Conservation (phyloP, 2,797 vertebrate species). For the Esox masquinongy region DNA sequence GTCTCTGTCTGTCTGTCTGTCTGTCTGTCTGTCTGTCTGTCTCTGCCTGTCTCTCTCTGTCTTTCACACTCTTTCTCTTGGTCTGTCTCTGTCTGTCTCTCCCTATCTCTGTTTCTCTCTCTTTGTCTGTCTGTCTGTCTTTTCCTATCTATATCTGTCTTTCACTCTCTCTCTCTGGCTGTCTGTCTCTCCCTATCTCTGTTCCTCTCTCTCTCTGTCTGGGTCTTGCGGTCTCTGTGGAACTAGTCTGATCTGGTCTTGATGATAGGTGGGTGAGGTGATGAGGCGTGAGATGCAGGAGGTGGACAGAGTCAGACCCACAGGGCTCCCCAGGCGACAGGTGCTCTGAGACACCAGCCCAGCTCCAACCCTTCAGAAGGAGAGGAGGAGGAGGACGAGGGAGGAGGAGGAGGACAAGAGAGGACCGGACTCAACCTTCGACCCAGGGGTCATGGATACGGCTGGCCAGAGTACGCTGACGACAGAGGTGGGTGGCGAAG, state of each 20-base stretch:
- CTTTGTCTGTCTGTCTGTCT: neutral
- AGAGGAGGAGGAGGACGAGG: slow-evolving; percentile 28
- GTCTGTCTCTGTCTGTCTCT: too few species aligned
- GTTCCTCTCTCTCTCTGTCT: neutral
- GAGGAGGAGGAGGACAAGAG: neutral
- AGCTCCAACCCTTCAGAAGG: slow-evolving; percentile 33
- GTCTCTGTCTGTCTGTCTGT: neutral
- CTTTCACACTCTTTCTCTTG: too few species aligned
- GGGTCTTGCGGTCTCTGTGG: neutral
- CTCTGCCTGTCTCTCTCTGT: neutral
- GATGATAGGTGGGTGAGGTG: slow-evolving; percentile 62
- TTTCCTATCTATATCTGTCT: neutral
- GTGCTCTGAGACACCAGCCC: slow-evolving; percentile 39
- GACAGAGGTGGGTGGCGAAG: slow-evolving; percentile 45
- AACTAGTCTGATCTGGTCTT: slow-evolving; percentile 72
- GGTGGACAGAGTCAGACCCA: slow-evolving; percentile 56
- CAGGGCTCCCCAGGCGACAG: slow-evolving; percentile 50
- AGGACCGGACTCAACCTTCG: neutral
- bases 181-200: neutral
- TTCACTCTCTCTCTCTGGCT: neutral
- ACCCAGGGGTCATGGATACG: slow-evolving; percentile 56
- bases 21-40: too few species aligned
- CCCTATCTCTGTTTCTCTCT: neutral
- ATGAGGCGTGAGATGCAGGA: slow-evolving; percentile 68
- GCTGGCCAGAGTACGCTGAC: slow-evolving; percentile 59